Evolutionary conservation across 2,113 vertebrate species (phyloP).

Genomic region (Nettapus auritus): DNA sequence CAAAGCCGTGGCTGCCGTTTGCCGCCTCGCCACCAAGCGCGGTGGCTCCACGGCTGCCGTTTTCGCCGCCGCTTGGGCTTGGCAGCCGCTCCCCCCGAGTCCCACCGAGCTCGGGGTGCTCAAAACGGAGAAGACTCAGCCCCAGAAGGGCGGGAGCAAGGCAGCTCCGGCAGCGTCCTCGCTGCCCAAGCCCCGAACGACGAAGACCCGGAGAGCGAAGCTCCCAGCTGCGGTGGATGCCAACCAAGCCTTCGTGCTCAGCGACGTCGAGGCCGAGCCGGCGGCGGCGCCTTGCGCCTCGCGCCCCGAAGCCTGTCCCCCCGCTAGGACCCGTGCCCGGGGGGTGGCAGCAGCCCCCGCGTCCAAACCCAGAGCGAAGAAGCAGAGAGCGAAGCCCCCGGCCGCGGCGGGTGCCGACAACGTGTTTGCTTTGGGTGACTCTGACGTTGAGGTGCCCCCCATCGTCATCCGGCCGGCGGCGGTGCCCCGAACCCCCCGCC

Average conservation of each 20-base stretch:
- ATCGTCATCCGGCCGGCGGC: conserved; percentile 21
- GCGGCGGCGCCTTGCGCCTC: conserved; percentile 62
- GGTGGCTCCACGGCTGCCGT: conserved; percentile 64
- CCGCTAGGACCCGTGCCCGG: background rate
- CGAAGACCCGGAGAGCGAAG: background rate
- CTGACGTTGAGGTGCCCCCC: conserved; percentile 65
- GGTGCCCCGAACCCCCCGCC: conserved; percentile 66
- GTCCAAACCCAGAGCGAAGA: background rate
- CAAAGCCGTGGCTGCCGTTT: conserved; percentile 76
- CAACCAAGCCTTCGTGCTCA: conserved; percentile 17
- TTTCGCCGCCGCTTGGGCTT: conserved; percentile 80
- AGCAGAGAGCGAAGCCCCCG: background rate
- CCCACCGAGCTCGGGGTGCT: background rate
- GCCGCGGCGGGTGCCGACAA: background rate
- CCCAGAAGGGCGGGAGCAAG: background rate
- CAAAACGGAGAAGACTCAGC: background rate
- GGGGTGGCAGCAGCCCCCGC: conserved; percentile 24
- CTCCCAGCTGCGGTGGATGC: rapidly evolving
- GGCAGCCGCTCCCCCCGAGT: conserved; percentile 54
- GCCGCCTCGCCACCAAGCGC: conserved; percentile 65
- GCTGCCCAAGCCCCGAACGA: background rate
- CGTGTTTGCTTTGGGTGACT: conserved; percentile 61
- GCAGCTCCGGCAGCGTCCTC: background rate
- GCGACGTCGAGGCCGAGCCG: conserved; percentile 62
- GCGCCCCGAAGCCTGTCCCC: background rate